A percentile compares a stretch with the other conserved stretches of the same genome.
Evolutionary conservation across 2,113 vertebrate species (phyloP).

Genomic region (Corythornis madagascariensis): DNA sequence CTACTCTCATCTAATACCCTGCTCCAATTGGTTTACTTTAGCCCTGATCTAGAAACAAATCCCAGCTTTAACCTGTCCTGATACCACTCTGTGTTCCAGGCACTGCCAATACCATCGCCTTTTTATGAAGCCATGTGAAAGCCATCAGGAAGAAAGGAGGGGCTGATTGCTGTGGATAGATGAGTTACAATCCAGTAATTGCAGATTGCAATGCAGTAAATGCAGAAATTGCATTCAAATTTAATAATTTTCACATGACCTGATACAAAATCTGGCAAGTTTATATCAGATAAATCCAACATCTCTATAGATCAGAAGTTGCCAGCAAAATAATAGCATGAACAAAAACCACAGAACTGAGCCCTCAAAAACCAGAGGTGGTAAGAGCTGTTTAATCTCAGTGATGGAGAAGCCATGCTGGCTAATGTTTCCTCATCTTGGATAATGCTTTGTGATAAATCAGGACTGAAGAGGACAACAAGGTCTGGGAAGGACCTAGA

Average conservation of each 20-base stretch:
- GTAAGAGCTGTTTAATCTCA: background rate
- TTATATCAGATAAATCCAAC: background rate
- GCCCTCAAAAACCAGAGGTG: background rate
- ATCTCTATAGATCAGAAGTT: background rate
- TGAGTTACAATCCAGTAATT: background rate
- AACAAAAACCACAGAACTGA: accelerated
- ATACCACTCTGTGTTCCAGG: background rate
- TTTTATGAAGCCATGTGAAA: background rate
- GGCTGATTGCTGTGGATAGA: background rate
- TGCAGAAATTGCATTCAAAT: background rate
- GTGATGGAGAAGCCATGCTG: background rate
- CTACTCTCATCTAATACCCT: background rate
- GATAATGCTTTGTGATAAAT: background rate
- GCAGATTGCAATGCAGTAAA: no score
- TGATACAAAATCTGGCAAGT: background rate
- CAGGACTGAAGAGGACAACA: background rate
- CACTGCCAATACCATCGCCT: accelerated
- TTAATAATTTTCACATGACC: background rate
- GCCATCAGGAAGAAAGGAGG: background rate
- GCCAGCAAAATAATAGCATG: background rate
- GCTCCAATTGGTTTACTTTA: background rate
- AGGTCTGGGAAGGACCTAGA: background rate
- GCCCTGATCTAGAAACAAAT: background rate
- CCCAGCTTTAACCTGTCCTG: background rate
- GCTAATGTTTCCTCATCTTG: background rate